These are phyloP conservation scores for Cryptocephalus primarius DNA, from an alignment of 2,888 invertebrate species.

Conservation along the genomic window DNA sequence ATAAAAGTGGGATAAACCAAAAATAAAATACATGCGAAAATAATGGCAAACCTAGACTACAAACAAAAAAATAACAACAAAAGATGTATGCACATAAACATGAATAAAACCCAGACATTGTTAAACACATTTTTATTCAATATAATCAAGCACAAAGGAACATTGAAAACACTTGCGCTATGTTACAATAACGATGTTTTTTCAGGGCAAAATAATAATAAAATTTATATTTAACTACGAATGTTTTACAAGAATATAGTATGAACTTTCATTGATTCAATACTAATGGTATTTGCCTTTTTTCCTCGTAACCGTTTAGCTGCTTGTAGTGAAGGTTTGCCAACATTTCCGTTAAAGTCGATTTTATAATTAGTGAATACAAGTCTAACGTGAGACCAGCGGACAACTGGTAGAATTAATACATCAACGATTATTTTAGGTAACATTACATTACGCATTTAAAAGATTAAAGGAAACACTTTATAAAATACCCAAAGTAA, in stretches of 20 bases:
- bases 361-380: neutral
- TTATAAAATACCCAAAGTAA: too few species aligned
- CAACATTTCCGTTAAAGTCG: slow-evolving; percentile 32
- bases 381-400: too few species aligned
- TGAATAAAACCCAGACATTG: slow-evolving; percentile 14
- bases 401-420: too few species aligned
- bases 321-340: slow-evolving; percentile 41
- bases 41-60: slow-evolving; percentile 37
- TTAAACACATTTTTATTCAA: slow-evolving; percentile 14
- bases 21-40: slow-evolving; percentile 23
- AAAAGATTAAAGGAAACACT: too few species aligned
- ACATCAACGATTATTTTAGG: too few species aligned
- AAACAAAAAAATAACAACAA: slow-evolving; percentile 19
- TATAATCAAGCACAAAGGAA: slow-evolving; percentile 9
- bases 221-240: too few species aligned
- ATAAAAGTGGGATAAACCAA: neutral
- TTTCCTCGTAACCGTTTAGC: neutral
- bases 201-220: too few species aligned
- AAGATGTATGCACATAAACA: slow-evolving; percentile 8
- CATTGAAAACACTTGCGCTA: slow-evolving; percentile 13
- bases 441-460: too few species aligned
- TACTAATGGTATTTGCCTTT: neutral
- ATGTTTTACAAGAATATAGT: too few species aligned
- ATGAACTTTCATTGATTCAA: neutral
- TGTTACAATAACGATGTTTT: slow-evolving; percentile 6